Base-by-base conservation (phyloP, 53 echinoderm and acorn worm genomes). In the Echinometra lucunter region DNA sequence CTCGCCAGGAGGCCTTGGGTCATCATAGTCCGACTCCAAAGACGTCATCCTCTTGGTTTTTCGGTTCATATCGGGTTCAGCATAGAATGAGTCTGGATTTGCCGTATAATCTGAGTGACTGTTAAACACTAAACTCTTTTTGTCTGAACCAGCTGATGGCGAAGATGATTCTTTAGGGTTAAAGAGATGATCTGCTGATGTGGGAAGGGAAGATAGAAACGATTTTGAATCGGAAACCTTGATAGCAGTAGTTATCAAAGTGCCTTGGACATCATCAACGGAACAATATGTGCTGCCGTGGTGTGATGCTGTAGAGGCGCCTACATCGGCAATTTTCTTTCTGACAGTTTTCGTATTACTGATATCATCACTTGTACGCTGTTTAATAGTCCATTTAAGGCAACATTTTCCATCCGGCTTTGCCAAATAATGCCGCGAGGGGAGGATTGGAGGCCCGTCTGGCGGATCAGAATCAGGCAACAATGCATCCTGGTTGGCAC, bases 1-100 rank as follows among this genome's bases (percentile, higher is more conserved):
- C 28, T 81, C 81, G 1, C 81, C 81, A 44, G 81, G 81, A 38
- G 12, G 32, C 42, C 42, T 81, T 25, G 81, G 81, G 44, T 81
- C 81, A 25, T 81, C 81, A 81, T 81, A 81, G 23, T 81, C 81
- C 21, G 81, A 81, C 25, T 81, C 81, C 81, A 81, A 19, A 42
- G 81, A 44, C 6, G 0, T 44, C 23, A 81, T 81, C 23, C 15
- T 81, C 4, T 81, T 81, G 25, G 81, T 81, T 44, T 81, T 81
- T 44, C 42, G 81, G 25, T 44, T 81, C 81, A 81, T 81, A 44
- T 81, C 81, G 1, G 81, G 81, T 44, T 81, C 44, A 25, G 81
- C 42, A 23, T 81, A 81, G 23, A 81, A 7, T 9, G 10, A 32
- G 15, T 69, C 69, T 69, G 0, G 8, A 12, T 69, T 34, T 69